Conservation (phyloP, 2,888 invertebrate genomes). For the Diachrysia chrysitis region DNA sequence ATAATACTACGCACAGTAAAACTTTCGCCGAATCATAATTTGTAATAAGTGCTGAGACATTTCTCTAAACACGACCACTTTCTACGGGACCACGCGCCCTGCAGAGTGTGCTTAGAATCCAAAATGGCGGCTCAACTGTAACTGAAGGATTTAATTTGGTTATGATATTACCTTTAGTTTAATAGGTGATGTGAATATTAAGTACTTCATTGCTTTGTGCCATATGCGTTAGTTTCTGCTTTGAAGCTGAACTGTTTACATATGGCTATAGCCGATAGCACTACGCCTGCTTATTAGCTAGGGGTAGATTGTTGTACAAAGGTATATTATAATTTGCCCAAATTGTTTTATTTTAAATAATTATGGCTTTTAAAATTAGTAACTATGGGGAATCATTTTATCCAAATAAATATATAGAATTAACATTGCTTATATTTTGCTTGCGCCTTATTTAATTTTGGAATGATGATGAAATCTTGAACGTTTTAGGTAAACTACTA, state of each 20-base stretch:
- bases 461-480: background rate
- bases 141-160: constrained; percentile 47
- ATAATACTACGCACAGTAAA: constrained; percentile 42
- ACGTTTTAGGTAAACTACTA: constrained; percentile 18
- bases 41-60: constrained; percentile 64
- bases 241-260: background rate
- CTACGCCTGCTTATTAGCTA: background rate
- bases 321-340: no score
- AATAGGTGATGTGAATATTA: constrained; percentile 42
- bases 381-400: no score
- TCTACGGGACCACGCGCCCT: constrained; percentile 25
- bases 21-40: constrained; percentile 70
- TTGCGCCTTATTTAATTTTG: background rate
- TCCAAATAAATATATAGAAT: no score
- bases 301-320: background rate
- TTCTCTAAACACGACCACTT: constrained; percentile 58
- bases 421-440: no score
- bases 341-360: no score
- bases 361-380: no score
- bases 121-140: constrained; percentile 50
- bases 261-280: background rate
- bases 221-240: background rate
- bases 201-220: constrained; percentile 40
- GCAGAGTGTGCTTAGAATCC: constrained; percentile 52
- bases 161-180: constrained; percentile 47